Base-by-base conservation (phyloP, 2,888 invertebrate species). In the Catocala sponsa region DNA sequence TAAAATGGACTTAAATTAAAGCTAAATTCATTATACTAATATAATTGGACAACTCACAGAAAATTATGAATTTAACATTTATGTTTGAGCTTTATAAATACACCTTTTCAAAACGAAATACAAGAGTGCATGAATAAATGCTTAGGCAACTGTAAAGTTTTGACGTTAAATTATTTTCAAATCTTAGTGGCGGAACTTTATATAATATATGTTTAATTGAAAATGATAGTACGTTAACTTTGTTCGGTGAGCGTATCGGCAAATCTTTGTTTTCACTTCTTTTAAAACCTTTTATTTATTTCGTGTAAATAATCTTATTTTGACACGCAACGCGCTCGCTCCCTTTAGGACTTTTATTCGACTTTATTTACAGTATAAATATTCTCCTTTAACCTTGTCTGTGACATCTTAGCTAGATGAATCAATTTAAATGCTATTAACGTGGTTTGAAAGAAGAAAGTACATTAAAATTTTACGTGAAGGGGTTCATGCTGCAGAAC, bases 181-280 rank as follows among this genome's bases (percentile, higher is more conserved):
- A 63, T 63, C 56, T 51, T 49, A 13, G 51, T 58, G 15, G 64
- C 50, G 57, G 57, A 63, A 62, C 42, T 15, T 62, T 59, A 55
- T 72, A 52, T 48, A 63, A 53, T 68, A 50, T 48, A 63, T 65
- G 65, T 64, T 73, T 73, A 63, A 68, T 68, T 72, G 60, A 59
- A 65, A 65, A 65, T 57, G 43, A 68, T 60, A 46, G 46, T 55
- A 52, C 11, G 33, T 42, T 11, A 48, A 43, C 33, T 63, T 73
- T 50, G 55, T 64, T 60, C 41, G n/a, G 54, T 47, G 38, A 58
- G 43, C 10, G 46, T 65, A 58, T 60, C 54, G 38, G 51, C 10
- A 55, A 63, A 66, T 32, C 48, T 48, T 48, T 48, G 32, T 15
- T 6, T 46, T 46, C 15, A 44, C 13, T 44, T 44, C 4, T 7